A percentile compares a stretch with the other conserved stretches of the same genome.
These are phyloP conservation scores for Rhinogobio ventralis DNA, from an alignment of 2,797 vertebrate genomes.

Conservation along the genomic window DNA sequence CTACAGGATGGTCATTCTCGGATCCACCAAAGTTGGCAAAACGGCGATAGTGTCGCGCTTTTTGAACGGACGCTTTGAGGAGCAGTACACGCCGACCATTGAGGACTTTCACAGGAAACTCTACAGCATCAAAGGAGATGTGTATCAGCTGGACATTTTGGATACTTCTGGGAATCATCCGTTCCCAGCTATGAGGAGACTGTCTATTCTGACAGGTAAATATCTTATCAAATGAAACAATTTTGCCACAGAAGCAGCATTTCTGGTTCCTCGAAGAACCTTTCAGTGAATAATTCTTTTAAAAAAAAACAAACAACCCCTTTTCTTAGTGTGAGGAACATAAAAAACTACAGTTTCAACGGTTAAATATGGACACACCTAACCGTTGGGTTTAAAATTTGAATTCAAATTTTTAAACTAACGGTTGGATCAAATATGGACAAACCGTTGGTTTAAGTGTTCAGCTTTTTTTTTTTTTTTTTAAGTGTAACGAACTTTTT, in stretches of 20 bases:
- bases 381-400: not conserved
- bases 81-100: conserved; percentile 96
- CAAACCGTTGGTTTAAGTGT: too few relatives aligned
- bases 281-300: not conserved
- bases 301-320: not conserved
- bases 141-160: conserved; percentile 96
- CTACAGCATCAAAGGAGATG: conserved; percentile 95
- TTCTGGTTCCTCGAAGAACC: not conserved
- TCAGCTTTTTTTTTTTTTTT: not conserved
- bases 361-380: not conserved
- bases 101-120: conserved; percentile 99
- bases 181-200: conserved; percentile 95
- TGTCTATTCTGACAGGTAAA: conserved; percentile 96
- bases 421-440: too few relatives aligned
- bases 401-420: not conserved
- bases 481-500: not conserved
- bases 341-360: not conserved
- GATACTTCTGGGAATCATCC: conserved; percentile 97
- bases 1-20: conserved; percentile 96
- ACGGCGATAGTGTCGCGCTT: conserved; percentile 96
- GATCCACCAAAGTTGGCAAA: conserved; percentile 98
- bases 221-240: not conserved
- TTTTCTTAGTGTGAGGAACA: too few relatives aligned
- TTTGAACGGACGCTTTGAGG: conserved; percentile 92
- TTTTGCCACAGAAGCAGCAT: not conserved